Conservation (phyloP, 2,797 vertebrate genomes). For the Heteromormyrus szaboi region DNA sequence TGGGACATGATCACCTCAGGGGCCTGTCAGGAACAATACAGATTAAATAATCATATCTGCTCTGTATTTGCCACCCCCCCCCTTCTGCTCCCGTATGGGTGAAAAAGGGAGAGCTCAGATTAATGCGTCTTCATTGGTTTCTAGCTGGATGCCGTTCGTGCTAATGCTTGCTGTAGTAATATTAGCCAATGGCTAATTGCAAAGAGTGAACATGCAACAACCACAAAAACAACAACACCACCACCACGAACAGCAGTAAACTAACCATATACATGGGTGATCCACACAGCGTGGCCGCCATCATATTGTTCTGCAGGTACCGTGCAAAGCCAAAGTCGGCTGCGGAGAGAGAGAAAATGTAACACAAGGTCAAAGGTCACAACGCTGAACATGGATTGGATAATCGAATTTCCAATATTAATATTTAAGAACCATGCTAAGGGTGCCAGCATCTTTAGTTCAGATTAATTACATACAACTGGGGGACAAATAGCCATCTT, state of each 20-base stretch:
- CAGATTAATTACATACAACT: neutral
- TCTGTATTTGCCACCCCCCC: neutral
- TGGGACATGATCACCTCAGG: conserved; percentile 98
- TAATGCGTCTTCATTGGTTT: neutral
- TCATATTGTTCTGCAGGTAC: conserved; percentile 89
- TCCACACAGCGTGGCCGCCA: conserved; percentile 92
- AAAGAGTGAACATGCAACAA: neutral
- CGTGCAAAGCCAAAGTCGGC: conserved; percentile 95
- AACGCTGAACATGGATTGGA: neutral
- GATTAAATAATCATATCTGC: conserved; percentile 13
- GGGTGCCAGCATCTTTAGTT: neutral
- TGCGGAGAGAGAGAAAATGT: conserved; percentile 41
- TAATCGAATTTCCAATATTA: neutral
- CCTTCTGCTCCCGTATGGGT: neutral
- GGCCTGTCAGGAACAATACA: conserved; percentile 64
- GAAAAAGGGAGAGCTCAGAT: neutral
- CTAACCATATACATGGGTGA: conserved; percentile 99
- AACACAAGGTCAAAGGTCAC: neutral
- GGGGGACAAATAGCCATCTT: neutral
- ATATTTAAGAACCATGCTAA: neutral
- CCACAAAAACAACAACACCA: neutral
- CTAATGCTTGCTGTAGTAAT: neutral
- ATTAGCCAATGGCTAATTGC: neutral
- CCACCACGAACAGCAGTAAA: neutral
- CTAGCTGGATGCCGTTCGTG: neutral